phyloP scores from a whole-genome alignment of 1,140 invertebrate genomes.

The Aphaenogaster floridana region DNA sequence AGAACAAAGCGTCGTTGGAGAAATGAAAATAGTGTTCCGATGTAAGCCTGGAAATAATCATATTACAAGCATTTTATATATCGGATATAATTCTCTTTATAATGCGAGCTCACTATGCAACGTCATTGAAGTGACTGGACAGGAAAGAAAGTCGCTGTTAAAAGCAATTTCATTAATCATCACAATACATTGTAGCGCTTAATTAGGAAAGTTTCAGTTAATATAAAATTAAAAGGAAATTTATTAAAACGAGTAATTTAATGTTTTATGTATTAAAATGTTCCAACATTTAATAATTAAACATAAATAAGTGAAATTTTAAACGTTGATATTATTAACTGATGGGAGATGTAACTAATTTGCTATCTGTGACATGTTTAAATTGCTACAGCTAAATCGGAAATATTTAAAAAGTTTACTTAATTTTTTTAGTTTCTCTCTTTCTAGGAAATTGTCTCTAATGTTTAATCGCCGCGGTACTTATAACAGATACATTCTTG shows the following conservation, averaged over 20 bases:
- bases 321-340: background rate
- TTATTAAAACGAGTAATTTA: slow-evolving; percentile 36
- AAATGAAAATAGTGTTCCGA: background rate
- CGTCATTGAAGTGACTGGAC: background rate
- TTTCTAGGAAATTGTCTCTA: background rate
- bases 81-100: slow-evolving; percentile 33
- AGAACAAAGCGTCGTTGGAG: background rate
- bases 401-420: background rate
- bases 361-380: background rate
- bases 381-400: background rate
- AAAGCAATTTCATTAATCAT: slow-evolving; percentile 25
- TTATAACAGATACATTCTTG: background rate
- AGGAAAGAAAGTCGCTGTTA: background rate
- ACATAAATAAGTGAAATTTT: background rate
- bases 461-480: background rate
- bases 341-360: background rate
- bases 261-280: background rate
- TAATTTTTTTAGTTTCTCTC: background rate
- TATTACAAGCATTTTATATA: slow-evolving; percentile 7
- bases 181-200: background rate
- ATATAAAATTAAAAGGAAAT: slow-evolving; percentile 22
- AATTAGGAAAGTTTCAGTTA: background rate
- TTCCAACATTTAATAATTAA: background rate
- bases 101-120: slow-evolving; percentile 4
- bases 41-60: background rate